Evolutionary conservation across 2,797 vertebrate species (phyloP).

Genomic region (Anisognathus igniventris): DNA sequence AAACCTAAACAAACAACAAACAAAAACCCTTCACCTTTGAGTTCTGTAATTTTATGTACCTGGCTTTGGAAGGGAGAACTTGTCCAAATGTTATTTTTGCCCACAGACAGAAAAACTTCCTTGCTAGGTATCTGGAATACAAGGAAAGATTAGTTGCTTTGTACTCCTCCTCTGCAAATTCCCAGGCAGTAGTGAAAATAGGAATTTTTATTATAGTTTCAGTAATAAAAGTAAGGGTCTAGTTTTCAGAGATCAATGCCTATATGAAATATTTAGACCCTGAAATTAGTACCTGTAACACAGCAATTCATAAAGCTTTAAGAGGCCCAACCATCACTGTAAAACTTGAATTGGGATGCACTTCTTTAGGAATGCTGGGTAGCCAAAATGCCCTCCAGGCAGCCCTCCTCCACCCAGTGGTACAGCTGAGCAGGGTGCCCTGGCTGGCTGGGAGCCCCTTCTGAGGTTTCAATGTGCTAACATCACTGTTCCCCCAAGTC

Average conservation of each 20-base stretch:
- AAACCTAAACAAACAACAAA: too few species aligned
- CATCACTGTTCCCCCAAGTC: not conserved
- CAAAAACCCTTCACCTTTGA: too few species aligned
- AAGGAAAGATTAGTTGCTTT: not conserved
- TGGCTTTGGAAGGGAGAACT: too few species aligned
- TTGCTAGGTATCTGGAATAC: too few species aligned
- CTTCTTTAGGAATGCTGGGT: not conserved
- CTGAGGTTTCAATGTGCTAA: not conserved
- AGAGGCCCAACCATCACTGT: not conserved
- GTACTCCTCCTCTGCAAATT: not conserved
- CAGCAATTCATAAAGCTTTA: not conserved
- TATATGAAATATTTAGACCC: not conserved
- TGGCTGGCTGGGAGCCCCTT: not conserved
- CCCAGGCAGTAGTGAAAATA: not conserved
- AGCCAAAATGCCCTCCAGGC: not conserved
- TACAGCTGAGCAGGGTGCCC: not conserved
- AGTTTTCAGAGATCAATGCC: not conserved
- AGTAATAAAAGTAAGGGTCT: not conserved
- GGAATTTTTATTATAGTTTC: not conserved
- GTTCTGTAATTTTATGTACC: too few species aligned
- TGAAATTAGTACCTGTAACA: not conserved
- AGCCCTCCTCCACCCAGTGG: not conserved
- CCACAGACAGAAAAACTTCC: too few species aligned
- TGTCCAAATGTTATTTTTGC: too few species aligned
- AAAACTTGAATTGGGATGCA: not conserved